Base-by-base conservation (phyloP, 2,888 invertebrate genomes). In the Deilephila porcellus region DNA sequence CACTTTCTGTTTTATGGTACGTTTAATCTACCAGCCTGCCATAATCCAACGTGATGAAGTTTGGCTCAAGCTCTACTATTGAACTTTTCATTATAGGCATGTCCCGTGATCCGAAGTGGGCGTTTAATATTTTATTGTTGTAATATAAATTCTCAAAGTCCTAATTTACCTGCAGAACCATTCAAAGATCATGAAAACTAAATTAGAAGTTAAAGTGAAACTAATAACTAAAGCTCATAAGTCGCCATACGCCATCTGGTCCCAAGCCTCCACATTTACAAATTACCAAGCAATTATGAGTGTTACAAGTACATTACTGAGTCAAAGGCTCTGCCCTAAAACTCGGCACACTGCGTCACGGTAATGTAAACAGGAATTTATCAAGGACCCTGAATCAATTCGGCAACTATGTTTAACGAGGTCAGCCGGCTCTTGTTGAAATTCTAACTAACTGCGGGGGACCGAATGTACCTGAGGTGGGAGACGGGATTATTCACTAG, bases 301-400 rank as follows among this genome's bases (percentile, higher is more conserved):
- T 60, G 60, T 71, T 71, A 8, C 71, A 60, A 70, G 19, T 59
- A 59, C 34, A 71, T 71, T 71, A n/a, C 60, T 19, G 45, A 60
- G 71, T 60, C 45, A 52, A 71, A 70, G 64, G 75, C 74, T 74
- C 67, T 74, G 64, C 76, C 74, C 71, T 62, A 74, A 79, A 82
- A 74, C 76, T 78, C 17, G 37, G 72, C 25, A 62, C 45, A 45
- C 25, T 45, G 45, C 25, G 67, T 63, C 17, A 29, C 29, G 19
- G 71, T 70, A 59, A 76, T 73, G 60, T 56, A 60, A 60, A 71
- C 75, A 76, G 77, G 71, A 85, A 87, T 86, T 86, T 86, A 90
- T 89, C 86, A 88, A 82, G 83, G 81, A 80, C 75, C 78, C 81
- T n/a, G 82, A 86, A 88, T 90, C 89, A 87, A 87, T 88, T 80